Evolutionary conservation across 2,888 invertebrate genomes (phyloP).

Genomic region (Xanthia togata): DNA sequence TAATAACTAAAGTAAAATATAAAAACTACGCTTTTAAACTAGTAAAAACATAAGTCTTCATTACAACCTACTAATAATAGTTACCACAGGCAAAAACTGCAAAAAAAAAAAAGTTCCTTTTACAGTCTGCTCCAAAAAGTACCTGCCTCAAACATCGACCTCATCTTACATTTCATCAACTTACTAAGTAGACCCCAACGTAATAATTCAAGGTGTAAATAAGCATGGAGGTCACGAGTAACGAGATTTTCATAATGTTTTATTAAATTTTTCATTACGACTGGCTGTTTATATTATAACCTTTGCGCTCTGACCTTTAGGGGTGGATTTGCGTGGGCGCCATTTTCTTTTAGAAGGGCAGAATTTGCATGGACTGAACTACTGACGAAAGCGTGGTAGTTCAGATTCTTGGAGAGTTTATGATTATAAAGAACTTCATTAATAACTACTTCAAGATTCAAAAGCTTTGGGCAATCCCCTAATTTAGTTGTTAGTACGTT

Average conservation of each 20-base stretch:
- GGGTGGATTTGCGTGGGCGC: constrained; percentile 20
- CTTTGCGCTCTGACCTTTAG: constrained; percentile 53
- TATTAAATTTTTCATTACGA: constrained; percentile 63
- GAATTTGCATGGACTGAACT: constrained; percentile 13
- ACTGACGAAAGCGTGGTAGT: not conserved
- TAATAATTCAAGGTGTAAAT: constrained; percentile 49
- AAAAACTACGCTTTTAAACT: not conserved
- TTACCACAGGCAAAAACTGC: not conserved
- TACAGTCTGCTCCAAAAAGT: constrained; percentile 12
- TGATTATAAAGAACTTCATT: not conserved
- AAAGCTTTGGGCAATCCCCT: not conserved
- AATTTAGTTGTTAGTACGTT: not conserved
- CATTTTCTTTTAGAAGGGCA: constrained; percentile 48
- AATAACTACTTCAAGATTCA: not conserved
- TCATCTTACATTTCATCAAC: constrained; percentile 32
- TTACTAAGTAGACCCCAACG: constrained; percentile 5
- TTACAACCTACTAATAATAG: not conserved
- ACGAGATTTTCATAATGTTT: constrained; percentile 57
- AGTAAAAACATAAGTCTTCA: not conserved
- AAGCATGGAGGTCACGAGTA: constrained; percentile 29
- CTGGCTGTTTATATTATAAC: constrained; percentile 43
- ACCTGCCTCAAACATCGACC: constrained; percentile 6
- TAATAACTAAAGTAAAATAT: not conserved
- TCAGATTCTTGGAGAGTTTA: not conserved
- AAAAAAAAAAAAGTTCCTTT: not conserved